Evolutionary conservation across 1,140 invertebrate genomes (phyloP).

Genomic region (Solen grandis): DNA sequence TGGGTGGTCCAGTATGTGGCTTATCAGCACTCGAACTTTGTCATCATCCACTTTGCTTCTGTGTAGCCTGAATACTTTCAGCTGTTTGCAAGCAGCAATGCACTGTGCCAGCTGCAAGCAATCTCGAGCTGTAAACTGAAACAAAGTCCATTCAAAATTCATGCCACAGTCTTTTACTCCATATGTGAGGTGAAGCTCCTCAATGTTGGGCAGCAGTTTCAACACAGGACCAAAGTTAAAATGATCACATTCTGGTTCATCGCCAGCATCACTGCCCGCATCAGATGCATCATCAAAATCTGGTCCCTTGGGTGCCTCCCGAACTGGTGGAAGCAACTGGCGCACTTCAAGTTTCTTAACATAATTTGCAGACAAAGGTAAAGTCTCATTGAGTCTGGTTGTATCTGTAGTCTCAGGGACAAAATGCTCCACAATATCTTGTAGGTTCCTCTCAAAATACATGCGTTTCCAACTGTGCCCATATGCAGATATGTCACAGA

Average conservation of each 20-base stretch:
- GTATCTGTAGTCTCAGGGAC: conserved; percentile 79
- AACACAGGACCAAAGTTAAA: conserved; percentile 80
- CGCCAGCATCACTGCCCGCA: conserved; percentile 76
- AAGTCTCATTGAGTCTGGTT: conserved; percentile 75
- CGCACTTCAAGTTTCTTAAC: conserved; percentile 77
- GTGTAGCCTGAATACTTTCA: conserved; percentile 76
- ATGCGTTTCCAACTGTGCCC: conserved; percentile 80
- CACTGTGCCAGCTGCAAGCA: conserved; percentile 79
- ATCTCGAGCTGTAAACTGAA: conserved; percentile 81
- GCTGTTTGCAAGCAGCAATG: conserved; percentile 75
- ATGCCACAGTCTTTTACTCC: conserved; percentile 81
- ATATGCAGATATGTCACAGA: conserved; percentile 79
- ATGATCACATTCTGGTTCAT: conserved; percentile 80
- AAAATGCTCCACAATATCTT: conserved; percentile 80
- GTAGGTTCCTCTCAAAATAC: conserved; percentile 81
- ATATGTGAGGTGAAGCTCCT: conserved; percentile 79
- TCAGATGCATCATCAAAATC: conserved; percentile 78
- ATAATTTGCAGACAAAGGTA: conserved; percentile 76
- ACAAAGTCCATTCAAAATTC: conserved; percentile 82
- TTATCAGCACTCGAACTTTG: conserved; percentile 79
- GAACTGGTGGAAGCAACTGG: conserved; percentile 81
- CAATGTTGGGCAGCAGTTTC: conserved; percentile 74
- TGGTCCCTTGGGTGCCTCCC: conserved; percentile 75
- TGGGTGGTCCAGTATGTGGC: conserved; percentile 79
- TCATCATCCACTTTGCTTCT: conserved; percentile 79